These are phyloP conservation scores for Rotaria magnacalcarata DNA, from an alignment of 2,888 invertebrate genomes.

Conservation along the genomic window DNA sequence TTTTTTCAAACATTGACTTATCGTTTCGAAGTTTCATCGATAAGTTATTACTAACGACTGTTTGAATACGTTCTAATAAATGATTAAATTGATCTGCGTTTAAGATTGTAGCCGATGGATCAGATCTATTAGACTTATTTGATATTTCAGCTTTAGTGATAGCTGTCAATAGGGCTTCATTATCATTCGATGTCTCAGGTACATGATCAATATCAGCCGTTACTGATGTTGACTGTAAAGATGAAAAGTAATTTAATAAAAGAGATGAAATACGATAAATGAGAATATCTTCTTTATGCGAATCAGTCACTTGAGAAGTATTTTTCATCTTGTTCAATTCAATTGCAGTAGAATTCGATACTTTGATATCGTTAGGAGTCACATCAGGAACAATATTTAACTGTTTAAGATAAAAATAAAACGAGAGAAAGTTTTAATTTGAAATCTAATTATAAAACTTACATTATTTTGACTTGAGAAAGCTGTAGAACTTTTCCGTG, in stretches of 20 bases:
- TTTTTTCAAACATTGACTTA: background rate
- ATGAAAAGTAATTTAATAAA: background rate
- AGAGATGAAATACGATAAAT: background rate
- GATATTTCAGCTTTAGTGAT: background rate
- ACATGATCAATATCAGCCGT: background rate
- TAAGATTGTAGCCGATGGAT: background rate
- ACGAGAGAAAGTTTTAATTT: background rate
- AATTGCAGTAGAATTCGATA: background rate
- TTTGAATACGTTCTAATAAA: background rate
- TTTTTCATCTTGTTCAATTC: background rate
- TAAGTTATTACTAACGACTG: background rate
- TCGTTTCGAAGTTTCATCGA: background rate
- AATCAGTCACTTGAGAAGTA: background rate
- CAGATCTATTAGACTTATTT: background rate
- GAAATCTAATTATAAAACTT: background rate
- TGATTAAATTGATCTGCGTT: background rate
- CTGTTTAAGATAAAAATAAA: background rate
- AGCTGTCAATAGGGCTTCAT: background rate
- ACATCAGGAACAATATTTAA: background rate
- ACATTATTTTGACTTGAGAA: background rate
- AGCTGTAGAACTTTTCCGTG: background rate
- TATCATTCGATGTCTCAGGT: background rate
- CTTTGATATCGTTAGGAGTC: background rate
- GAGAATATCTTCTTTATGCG: background rate
- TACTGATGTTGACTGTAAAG: background rate